Evolutionary conservation across 2,888 invertebrate genomes (phyloP).

Genomic region (Thumatha senex): DNA sequence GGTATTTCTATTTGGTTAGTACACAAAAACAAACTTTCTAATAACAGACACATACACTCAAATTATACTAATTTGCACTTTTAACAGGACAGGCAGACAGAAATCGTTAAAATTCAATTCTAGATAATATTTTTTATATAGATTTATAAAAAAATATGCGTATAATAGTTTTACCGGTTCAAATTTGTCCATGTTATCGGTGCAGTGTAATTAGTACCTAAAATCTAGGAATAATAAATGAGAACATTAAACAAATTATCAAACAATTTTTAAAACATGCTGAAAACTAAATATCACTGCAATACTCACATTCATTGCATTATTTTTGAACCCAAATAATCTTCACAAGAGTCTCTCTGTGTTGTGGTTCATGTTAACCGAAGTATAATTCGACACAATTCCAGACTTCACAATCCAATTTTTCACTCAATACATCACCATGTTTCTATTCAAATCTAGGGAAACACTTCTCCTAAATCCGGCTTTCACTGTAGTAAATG

Average conservation of each 20-base stretch:
- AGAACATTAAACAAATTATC: background rate
- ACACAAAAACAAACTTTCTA: constrained; percentile 14
- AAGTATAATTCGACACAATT: constrained; percentile 22
- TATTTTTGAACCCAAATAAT: constrained; percentile 9
- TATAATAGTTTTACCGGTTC: constrained; percentile 6
- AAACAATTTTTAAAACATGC: constrained; percentile 18
- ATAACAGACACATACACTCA: background rate
- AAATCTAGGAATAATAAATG: background rate
- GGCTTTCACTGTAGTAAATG: constrained; percentile 19
- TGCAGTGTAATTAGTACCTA: background rate
- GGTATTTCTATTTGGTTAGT: constrained; percentile 17
- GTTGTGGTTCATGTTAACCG: constrained; percentile 18
- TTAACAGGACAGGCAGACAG: background rate
- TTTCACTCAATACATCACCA: constrained; percentile 9
- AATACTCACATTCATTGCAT: constrained; percentile 34
- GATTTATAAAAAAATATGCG: background rate
- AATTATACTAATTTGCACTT: too few species aligned
- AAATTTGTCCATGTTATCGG: background rate
- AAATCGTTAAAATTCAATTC: background rate
- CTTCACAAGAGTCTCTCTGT: constrained; percentile 12
- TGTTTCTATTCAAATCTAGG: constrained; percentile 6
- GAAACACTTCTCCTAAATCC: constrained; percentile 13
- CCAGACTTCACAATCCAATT: constrained; percentile 20
- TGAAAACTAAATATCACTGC: constrained; percentile 2
- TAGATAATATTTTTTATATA: too few species aligned